phyloP scores from a whole-genome alignment of 2,113 vertebrate species.

The Lycaon pictus region DNA sequence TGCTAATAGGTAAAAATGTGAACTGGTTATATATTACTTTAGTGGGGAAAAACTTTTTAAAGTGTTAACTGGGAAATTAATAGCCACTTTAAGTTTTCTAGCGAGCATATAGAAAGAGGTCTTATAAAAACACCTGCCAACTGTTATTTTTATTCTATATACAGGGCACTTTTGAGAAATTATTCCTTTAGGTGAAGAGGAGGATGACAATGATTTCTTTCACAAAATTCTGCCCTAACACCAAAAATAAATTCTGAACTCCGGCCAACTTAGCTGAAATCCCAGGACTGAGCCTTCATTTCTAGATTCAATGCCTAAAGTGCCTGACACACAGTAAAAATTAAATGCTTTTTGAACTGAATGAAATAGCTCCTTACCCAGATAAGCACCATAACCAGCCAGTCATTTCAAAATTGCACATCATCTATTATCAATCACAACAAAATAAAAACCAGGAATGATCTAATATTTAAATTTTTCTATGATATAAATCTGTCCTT shows the following conservation, averaged over 20 bases:
- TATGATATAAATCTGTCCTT: neutral
- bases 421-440: neutral
- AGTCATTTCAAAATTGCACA: neutral
- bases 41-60: neutral
- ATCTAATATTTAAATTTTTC: neutral
- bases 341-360: neutral
- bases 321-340: neutral
- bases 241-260: conserved; percentile 70
- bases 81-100: neutral
- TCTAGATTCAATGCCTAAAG: neutral
- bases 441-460: neutral
- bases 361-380: neutral
- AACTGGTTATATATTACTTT: neutral
- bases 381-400: neutral
- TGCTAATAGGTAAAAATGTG: neutral
- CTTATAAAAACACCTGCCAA: neutral
- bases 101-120: neutral
- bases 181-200: conserved; percentile 4
- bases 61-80: conserved; percentile 11
- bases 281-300: conserved; percentile 16
- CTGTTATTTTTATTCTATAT: conserved; percentile 3
- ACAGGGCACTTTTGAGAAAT: conserved; percentile 47
- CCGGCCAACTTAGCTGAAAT: conserved; percentile 56
- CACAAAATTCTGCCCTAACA: conserved; percentile 52
- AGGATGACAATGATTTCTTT: conserved; percentile 46